Percentiles rank a stretch among this genome's conserved stretches.
Conservation (phyloP, 2,797 vertebrate species). For the Platyrinchus mystaceus region DNA sequence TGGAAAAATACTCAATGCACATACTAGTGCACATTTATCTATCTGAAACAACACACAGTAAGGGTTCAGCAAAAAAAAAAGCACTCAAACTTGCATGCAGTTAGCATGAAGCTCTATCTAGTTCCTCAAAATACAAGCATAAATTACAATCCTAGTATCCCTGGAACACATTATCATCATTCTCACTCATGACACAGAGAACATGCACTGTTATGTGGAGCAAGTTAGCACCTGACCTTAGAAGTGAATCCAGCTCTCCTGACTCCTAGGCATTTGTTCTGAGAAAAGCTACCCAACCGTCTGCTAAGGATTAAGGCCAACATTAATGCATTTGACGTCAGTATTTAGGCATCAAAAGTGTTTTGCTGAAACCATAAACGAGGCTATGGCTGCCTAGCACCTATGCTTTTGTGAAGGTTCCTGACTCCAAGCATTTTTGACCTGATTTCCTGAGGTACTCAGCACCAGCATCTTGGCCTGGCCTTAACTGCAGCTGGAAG, state of each 20-base stretch:
- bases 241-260: not conserved
- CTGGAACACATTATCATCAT: not conserved
- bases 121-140: not conserved
- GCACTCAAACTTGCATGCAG: not conserved
- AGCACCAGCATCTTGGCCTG: not conserved
- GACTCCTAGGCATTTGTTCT: not conserved
- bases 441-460: slow-evolving; percentile 12
- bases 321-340: not conserved
- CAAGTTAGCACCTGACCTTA: not conserved
- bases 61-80: not conserved
- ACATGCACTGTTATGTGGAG: not conserved
- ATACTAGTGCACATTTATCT: not conserved
- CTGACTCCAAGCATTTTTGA: slow-evolving; percentile 39
- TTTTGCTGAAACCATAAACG: not conserved
- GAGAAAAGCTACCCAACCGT: not conserved
- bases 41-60: not conserved
- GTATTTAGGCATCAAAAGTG: not conserved
- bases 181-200: not conserved
- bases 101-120: not conserved
- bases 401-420: not conserved
- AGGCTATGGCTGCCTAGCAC: not conserved
- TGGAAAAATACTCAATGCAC: not conserved
- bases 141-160: not conserved
- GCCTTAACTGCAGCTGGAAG: slow-evolving; percentile 9
- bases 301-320: not conserved